phyloP scores from a whole-genome alignment of 2,888 invertebrate species.

The Platycnemis pennipes region DNA sequence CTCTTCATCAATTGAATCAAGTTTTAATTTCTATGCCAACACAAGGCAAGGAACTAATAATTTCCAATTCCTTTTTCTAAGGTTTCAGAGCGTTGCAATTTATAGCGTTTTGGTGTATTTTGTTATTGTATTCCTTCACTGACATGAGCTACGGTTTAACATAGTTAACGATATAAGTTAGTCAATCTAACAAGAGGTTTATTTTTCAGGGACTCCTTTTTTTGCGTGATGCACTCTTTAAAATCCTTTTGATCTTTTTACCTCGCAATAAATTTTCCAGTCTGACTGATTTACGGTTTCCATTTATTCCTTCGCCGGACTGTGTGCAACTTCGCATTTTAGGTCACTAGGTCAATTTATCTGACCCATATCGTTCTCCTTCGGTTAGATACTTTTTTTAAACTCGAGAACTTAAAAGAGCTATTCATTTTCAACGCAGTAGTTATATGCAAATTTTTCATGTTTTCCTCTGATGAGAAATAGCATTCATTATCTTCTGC shows the following conservation, averaged over 20 bases:
- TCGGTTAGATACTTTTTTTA: background rate
- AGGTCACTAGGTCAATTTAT: constrained; percentile 33
- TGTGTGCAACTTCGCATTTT: constrained; percentile 16
- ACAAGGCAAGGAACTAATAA: too few relatives aligned
- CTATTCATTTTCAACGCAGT: background rate
- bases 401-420: background rate
- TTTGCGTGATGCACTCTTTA: background rate
- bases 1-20: too few relatives aligned
- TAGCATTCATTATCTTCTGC: too few relatives aligned
- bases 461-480: too few relatives aligned
- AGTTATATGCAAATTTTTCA: background rate
- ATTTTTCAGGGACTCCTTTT: background rate
- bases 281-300: background rate
- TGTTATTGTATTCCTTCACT: too few relatives aligned
- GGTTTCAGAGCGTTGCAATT: too few relatives aligned
- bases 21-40: too few relatives aligned
- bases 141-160: too few relatives aligned
- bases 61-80: too few relatives aligned
- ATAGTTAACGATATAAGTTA: too few relatives aligned
- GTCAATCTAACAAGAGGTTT: too few relatives aligned
- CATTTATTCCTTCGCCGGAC: background rate
- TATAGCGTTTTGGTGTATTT: too few relatives aligned
- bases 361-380: background rate
- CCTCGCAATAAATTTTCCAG: background rate
- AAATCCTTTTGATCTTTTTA: constrained; percentile 14